A percentile compares a stretch with the other conserved stretches of the same genome.
Conservation (phyloP, 64 coral and sea anemone genomes). For the Orbicella faveolata region DNA sequence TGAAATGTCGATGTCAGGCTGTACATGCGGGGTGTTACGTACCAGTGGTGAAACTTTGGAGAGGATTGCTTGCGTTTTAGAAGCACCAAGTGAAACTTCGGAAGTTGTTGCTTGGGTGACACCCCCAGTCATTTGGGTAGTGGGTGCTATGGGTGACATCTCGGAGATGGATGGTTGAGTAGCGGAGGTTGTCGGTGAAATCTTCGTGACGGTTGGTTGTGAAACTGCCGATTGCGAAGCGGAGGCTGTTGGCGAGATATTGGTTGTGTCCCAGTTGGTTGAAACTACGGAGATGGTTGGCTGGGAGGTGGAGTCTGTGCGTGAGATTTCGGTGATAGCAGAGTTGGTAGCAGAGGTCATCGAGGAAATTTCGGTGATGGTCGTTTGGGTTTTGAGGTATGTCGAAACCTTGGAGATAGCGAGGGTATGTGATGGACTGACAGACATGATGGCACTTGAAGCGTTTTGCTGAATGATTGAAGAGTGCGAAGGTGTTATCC, state of each 20-base stretch:
- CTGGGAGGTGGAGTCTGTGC: background rate
- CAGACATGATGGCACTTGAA: background rate
- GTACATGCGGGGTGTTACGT: background rate
- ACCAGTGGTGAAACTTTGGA: background rate
- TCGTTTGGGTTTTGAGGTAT: background rate
- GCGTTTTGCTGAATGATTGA: too few relatives aligned
- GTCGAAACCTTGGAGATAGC: background rate
- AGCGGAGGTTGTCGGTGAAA: too few relatives aligned
- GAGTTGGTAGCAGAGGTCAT: background rate
- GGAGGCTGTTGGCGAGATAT: background rate
- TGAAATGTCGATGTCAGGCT: background rate
- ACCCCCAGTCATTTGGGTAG: background rate
- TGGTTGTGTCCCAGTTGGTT: too few relatives aligned
- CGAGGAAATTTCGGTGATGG: background rate
- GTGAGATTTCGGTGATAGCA: background rate
- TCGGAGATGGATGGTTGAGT: too few relatives aligned
- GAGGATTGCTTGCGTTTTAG: background rate
- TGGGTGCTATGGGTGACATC: background rate
- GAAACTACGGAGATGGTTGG: background rate
- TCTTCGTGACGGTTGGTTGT: background rate
- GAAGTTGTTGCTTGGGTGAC: background rate
- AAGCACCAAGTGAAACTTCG: background rate
- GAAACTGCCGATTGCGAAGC: background rate
- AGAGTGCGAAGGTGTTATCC: background rate
- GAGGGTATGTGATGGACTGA: background rate